These are phyloP conservation scores for Lepisosteus oculatus DNA, from an alignment of 2,113 vertebrate species.

Conservation along the genomic window DNA sequence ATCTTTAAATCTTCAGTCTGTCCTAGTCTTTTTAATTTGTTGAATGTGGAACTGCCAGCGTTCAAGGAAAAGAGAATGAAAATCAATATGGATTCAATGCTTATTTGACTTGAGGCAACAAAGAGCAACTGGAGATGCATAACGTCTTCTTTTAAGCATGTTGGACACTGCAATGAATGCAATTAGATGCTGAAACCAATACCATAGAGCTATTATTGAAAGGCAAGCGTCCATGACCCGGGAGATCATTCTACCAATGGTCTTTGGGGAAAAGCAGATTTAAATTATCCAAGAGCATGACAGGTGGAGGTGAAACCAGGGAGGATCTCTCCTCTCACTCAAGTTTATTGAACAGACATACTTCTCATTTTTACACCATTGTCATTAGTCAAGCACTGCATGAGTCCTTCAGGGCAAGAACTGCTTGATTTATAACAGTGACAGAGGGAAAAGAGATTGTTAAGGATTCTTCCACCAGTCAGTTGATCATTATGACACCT, in stretches of 20 bases:
- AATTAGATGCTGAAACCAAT: conserved; percentile 5
- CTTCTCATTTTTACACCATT: conserved; percentile 47
- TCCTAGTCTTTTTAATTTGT: conserved; percentile 11
- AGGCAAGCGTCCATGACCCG: background rate
- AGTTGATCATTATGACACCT: conserved; percentile 20
- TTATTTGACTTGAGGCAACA: conserved; percentile 1
- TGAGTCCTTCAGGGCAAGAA: conserved; percentile 39
- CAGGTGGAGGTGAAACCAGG: conserved; percentile 31
- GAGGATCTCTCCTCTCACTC: conserved; percentile 41
- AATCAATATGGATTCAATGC: conserved; percentile 14
- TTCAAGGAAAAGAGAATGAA: background rate
- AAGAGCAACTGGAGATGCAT: background rate
- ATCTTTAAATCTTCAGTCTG: background rate
- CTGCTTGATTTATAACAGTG: conserved; percentile 41
- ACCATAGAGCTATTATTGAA: background rate
- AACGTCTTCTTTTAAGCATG: background rate
- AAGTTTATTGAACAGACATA: conserved; percentile 55
- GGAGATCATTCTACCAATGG: background rate
- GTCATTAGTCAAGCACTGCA: conserved; percentile 41
- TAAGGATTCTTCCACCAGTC: background rate
- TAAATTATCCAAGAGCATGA: background rate
- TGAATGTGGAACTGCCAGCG: conserved; percentile 6
- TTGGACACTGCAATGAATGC: conserved; percentile 1
- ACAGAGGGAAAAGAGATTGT: conserved; percentile 30
- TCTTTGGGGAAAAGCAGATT: conserved; percentile 8